These are phyloP conservation scores for Smittia sp. DNA, from an alignment of 2,888 invertebrate genomes.

Conservation along the genomic window DNA sequence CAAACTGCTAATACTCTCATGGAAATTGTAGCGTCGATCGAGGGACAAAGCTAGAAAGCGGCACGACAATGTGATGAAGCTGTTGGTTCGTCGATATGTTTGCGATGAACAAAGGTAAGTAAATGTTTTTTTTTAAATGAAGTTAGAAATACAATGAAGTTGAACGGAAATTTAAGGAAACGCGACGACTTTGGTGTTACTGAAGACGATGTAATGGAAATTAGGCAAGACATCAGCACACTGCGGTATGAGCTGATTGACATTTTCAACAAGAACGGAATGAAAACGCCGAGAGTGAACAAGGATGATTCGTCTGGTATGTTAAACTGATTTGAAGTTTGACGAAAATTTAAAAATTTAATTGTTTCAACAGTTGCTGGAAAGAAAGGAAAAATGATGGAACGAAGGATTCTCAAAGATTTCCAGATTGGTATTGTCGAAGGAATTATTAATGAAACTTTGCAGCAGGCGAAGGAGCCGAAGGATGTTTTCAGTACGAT, in stretches of 20 bases:
- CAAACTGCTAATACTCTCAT: background rate
- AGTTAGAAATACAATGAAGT: no score
- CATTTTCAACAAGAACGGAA: conserved; percentile 84
- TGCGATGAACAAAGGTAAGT: conserved; percentile 68
- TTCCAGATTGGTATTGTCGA: conserved; percentile 89
- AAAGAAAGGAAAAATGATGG: conserved; percentile 82
- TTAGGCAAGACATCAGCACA: conserved; percentile 94
- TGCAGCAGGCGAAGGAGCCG: conserved; percentile 62
- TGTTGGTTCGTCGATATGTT: conserved; percentile 85
- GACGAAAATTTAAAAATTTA: conserved; percentile 45
- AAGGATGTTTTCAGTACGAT: conserved; percentile 81
- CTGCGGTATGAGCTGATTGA: conserved; percentile 89
- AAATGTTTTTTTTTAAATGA: no score
- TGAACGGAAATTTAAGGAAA: conserved; percentile 62
- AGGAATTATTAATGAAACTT: conserved; percentile 72
- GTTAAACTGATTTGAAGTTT: background rate
- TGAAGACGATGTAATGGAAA: conserved; percentile 97
- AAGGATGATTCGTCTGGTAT: background rate
- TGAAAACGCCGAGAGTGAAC: conserved; percentile 70
- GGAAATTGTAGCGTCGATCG: conserved; percentile 62
- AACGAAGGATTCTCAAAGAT: conserved; percentile 79
- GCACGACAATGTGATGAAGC: conserved; percentile 82
- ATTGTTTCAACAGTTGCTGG: conserved; percentile 62
- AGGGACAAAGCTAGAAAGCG: conserved; percentile 67
- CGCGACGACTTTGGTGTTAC: conserved; percentile 89